phyloP scores from a whole-genome alignment of 2,888 invertebrate species.

The Papilio gigon region DNA sequence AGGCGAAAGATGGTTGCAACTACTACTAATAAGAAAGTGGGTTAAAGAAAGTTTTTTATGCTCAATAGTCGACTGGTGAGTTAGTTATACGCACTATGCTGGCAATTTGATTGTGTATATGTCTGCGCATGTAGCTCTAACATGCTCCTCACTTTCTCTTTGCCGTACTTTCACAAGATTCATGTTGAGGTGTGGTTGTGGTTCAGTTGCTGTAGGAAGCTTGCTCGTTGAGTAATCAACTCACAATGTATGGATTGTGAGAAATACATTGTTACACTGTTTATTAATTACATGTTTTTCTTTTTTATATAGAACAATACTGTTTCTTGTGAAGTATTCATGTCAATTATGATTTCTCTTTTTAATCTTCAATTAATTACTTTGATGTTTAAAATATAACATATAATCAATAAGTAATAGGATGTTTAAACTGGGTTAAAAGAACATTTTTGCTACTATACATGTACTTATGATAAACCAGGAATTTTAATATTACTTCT shows the following conservation, averaged over 20 bases:
- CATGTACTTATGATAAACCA: not conserved
- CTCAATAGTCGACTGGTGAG: slow-evolving; percentile 68
- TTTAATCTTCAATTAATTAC: not conserved
- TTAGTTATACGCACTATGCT: slow-evolving; percentile 66
- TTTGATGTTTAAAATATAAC: not conserved
- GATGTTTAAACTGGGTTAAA: slow-evolving; percentile 7
- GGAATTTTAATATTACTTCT: not conserved
- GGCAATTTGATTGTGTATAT: slow-evolving; percentile 55
- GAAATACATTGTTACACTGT: not conserved
- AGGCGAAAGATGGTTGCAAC: slow-evolving; percentile 74
- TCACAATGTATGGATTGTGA: slow-evolving; percentile 31
- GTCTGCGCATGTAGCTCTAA: slow-evolving; percentile 64
- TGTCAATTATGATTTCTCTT: not conserved
- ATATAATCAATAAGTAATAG: not conserved
- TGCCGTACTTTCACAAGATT: slow-evolving; percentile 79
- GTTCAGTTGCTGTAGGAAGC: slow-evolving; percentile 68
- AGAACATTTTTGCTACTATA: not conserved
- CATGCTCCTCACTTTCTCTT: slow-evolving; percentile 80
- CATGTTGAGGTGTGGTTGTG: slow-evolving; percentile 67
- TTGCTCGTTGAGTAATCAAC: slow-evolving; percentile 56
- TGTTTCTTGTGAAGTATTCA: not conserved
- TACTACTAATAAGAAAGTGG: slow-evolving; percentile 74
- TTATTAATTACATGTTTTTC: not conserved
- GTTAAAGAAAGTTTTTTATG: slow-evolving; percentile 82
- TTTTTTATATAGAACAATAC: not conserved